Conservation (phyloP, 2,797 vertebrate species). For the Sternotherus odoratus region DNA sequence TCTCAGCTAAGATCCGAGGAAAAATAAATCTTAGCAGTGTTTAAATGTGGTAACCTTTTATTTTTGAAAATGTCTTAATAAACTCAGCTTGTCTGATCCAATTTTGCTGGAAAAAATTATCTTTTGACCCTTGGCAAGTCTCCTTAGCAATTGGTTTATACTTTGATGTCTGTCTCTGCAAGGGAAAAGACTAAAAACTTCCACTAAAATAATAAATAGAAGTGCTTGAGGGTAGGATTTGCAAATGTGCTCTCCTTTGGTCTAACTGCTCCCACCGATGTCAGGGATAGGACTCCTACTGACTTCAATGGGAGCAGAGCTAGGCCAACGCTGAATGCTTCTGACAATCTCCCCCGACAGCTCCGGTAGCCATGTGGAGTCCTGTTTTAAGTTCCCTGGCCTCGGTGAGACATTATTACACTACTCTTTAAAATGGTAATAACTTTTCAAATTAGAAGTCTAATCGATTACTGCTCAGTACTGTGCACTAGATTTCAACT, state of each 20-base stretch:
- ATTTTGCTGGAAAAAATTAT: neutral
- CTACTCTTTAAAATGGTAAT: neutral
- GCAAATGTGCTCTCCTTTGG: neutral
- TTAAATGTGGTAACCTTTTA: neutral
- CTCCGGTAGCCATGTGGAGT: neutral
- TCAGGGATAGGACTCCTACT: neutral
- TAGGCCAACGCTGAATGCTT: neutral
- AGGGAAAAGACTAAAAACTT: slow-evolving; percentile 10
- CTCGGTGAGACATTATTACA: neutral
- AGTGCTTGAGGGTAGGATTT: neutral
- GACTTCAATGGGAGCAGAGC: neutral
- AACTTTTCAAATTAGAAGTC: neutral
- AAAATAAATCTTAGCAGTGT: neutral
- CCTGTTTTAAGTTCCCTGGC: accelerated
- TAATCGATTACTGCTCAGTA: neutral
- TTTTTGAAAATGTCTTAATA: neutral
- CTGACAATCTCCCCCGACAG: neutral
- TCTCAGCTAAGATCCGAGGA: neutral
- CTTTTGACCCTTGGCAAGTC: neutral
- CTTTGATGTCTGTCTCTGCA: neutral
- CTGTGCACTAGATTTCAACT: neutral
- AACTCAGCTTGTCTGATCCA: neutral
- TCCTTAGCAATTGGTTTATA: slow-evolving; percentile 6
- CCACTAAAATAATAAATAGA: neutral
- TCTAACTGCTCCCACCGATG: neutral